Conservation (phyloP, 2,113 vertebrate species). For the Ptychochromis oligacanthus region DNA sequence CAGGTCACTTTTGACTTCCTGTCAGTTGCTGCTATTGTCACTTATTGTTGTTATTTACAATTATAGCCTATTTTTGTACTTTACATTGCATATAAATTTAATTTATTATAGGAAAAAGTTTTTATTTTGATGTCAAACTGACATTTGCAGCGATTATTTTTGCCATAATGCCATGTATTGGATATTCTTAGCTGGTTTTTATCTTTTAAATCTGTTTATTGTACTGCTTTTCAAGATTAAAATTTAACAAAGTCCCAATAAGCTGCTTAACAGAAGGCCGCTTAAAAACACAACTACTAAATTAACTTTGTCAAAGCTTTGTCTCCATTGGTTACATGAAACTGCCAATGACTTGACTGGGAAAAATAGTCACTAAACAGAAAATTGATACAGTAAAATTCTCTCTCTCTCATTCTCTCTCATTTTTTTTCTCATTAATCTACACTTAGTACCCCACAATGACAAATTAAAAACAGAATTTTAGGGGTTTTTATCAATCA, state of each 20-base stretch:
- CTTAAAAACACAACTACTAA: not conserved
- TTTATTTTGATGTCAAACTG: not conserved
- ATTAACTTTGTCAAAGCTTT: not conserved
- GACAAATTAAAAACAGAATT: no score
- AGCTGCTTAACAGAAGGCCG: not conserved
- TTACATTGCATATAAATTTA: not conserved
- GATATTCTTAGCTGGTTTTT: no score
- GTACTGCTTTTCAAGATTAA: not conserved
- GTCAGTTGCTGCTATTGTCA: not conserved
- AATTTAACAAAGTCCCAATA: not conserved
- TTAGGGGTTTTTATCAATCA: no score
- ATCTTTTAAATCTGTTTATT: no score
- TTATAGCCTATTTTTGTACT: not conserved
- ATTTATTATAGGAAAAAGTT: not conserved
- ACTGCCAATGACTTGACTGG: not conserved
- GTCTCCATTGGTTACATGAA: not conserved
- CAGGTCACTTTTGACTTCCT: slow-evolving; percentile 3
- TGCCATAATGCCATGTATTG: not conserved
- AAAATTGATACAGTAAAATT: no score
- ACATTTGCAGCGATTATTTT: not conserved
- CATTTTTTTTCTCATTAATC: no score
- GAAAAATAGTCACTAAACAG: no score
- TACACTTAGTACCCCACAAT: no score
- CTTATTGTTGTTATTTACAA: not conserved
- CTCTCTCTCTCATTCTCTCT: no score